phyloP scores from a whole-genome alignment of 2,888 invertebrate genomes.

The Stratiomys singularior region DNA sequence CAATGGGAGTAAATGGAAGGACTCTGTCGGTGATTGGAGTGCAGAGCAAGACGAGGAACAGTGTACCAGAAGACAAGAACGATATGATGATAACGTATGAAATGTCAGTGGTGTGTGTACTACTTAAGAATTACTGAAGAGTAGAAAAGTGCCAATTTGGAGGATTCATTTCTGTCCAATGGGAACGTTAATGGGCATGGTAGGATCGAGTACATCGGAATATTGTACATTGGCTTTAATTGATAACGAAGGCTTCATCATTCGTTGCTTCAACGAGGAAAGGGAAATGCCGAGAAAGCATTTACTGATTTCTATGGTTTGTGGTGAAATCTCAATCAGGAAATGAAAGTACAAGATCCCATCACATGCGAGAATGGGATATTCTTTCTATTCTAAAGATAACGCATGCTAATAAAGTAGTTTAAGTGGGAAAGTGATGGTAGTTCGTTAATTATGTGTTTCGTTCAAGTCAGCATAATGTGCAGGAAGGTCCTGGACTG shows the following conservation, averaged over 20 bases:
- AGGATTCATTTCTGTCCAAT: neutral
- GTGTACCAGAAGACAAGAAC: neutral
- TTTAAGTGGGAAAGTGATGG: no score
- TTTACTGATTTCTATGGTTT: no score
- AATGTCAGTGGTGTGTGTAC: slow-evolving; percentile 4
- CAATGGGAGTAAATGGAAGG: neutral
- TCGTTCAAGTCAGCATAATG: no score
- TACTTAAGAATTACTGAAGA: slow-evolving; percentile 15
- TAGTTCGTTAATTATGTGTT: no score
- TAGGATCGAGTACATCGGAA: slow-evolving; percentile 12
- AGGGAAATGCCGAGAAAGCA: no score
- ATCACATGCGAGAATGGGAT: no score
- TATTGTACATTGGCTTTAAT: slow-evolving; percentile 21
- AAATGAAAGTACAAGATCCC: no score
- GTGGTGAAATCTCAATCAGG: no score
- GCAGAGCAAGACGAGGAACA: neutral
- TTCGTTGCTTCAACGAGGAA: neutral
- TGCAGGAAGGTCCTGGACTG: no score
- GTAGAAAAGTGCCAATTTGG: neutral
- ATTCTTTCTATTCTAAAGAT: no score
- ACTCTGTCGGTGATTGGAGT: neutral
- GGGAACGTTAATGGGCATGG: neutral
- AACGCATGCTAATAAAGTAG: no score
- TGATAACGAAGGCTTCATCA: slow-evolving; percentile 2
- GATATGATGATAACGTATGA: neutral